phyloP scores from a whole-genome alignment of 2,888 invertebrate genomes.

The Dynastes grantii region DNA sequence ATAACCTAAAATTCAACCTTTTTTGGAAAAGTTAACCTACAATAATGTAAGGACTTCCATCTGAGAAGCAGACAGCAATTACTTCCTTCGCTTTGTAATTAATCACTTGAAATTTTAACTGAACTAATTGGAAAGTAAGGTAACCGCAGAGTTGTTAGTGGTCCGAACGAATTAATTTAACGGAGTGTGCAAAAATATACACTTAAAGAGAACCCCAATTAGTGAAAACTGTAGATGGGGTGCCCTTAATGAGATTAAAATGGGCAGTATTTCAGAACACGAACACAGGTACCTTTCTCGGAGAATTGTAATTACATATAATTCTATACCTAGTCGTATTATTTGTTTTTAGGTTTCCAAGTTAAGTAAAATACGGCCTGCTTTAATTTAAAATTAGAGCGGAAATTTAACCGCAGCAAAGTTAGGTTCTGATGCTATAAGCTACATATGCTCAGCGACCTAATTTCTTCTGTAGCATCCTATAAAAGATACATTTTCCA shows the following conservation, averaged over 20 bases:
- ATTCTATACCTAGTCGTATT: constrained; percentile 17
- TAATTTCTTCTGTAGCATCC: too few relatives aligned
- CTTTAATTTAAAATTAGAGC: constrained; percentile 20
- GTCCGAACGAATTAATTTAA: constrained; percentile 57
- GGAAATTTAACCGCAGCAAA: background rate
- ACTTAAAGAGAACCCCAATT: constrained; percentile 54
- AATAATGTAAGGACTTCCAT: background rate
- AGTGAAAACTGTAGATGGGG: constrained; percentile 44
- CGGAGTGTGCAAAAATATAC: constrained; percentile 56
- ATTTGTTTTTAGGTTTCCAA: constrained; percentile 23
- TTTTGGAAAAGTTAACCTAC: background rate
- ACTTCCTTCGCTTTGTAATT: constrained; percentile 61
- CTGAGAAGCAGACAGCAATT: constrained; percentile 56
- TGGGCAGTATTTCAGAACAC: constrained; percentile 55
- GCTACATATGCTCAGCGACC: too few relatives aligned
- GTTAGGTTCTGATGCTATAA: too few relatives aligned
- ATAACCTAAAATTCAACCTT: constrained; percentile 4
- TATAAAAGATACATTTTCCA: too few relatives aligned
- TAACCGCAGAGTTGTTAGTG: constrained; percentile 54
- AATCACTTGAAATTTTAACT: constrained; percentile 60
- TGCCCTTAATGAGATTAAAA: constrained; percentile 59
- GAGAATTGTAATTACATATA: constrained; percentile 42
- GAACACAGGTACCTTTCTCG: background rate
- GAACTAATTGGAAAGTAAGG: constrained; percentile 52
- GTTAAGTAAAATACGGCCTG: background rate